phyloP scores from a whole-genome alignment of 2,888 invertebrate genomes.

The Tenthredo scrophulariae region DNA sequence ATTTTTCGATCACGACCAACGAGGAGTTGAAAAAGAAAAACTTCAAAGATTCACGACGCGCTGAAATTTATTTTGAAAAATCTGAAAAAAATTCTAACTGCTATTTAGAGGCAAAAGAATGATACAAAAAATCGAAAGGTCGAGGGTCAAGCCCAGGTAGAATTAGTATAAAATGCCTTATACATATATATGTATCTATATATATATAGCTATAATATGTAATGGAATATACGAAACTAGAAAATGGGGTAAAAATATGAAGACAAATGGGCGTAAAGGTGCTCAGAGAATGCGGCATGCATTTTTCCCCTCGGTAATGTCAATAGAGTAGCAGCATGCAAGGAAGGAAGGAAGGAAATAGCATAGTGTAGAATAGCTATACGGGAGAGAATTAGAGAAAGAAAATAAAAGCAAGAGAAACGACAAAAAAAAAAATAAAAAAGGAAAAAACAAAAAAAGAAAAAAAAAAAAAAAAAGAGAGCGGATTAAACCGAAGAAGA shows the following conservation, averaged over 20 bases:
- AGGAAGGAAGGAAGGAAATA: background rate
- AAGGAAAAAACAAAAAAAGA: background rate
- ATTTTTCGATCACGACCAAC: too few relatives aligned
- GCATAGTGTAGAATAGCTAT: background rate
- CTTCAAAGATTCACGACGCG: too few relatives aligned
- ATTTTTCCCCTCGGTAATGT: background rate
- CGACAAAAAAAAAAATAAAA: background rate
- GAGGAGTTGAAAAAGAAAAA: too few relatives aligned
- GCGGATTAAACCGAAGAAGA: constrained; percentile 20
- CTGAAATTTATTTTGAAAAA: too few relatives aligned
- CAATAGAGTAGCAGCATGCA: background rate
- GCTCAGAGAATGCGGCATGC: background rate
- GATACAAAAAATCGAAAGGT: too few relatives aligned
- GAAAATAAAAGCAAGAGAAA: background rate
- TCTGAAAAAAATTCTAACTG: too few relatives aligned
- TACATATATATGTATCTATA: background rate
- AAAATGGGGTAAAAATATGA: background rate
- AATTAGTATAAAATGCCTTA: too few relatives aligned
- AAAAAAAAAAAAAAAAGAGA: background rate
- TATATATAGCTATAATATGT: too few relatives aligned
- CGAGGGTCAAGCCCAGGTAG: too few relatives aligned
- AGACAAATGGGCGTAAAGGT: background rate
- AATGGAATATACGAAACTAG: constrained; percentile 5
- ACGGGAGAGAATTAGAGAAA: background rate
- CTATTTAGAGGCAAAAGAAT: too few relatives aligned